Conservation (phyloP, 2,888 invertebrate species). For the Acanthacorydalis orientalis region DNA sequence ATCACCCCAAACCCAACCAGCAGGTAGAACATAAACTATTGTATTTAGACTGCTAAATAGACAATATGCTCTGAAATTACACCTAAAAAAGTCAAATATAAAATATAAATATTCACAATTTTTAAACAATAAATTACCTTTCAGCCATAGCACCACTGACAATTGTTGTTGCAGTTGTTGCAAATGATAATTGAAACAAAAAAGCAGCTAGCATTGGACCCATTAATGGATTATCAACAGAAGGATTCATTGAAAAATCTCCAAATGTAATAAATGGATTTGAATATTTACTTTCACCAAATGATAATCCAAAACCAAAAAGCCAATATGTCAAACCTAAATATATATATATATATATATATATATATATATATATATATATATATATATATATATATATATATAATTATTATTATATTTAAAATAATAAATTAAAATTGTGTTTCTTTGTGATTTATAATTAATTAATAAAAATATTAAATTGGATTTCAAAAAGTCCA, state of each 20-base stretch:
- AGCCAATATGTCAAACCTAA: slow-evolving; percentile 80
- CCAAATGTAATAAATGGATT: slow-evolving; percentile 75
- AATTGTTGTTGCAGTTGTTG: slow-evolving; percentile 80
- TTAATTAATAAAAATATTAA: too few species aligned
- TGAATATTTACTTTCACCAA: slow-evolving; percentile 53
- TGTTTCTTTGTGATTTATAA: too few species aligned
- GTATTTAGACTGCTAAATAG: slow-evolving; percentile 80
- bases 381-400: too few species aligned
- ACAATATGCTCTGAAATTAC: slow-evolving; percentile 82
- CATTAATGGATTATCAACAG: slow-evolving; percentile 55
- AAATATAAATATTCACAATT: not conserved
- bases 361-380: too few species aligned
- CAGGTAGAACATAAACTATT: slow-evolving; percentile 79
- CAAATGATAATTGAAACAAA: slow-evolving; percentile 78
- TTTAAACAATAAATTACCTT: slow-evolving; percentile 33
- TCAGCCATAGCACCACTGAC: slow-evolving; percentile 93
- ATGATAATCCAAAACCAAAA: slow-evolving; percentile 85
- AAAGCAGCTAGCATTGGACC: slow-evolving; percentile 78
- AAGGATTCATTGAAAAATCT: slow-evolving; percentile 65
- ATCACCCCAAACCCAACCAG: slow-evolving; percentile 85
- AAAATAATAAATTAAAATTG: too few species aligned
- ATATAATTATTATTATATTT: too few species aligned
- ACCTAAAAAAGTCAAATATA: slow-evolving; percentile 32
- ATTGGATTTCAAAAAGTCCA: too few species aligned
- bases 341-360: not conserved